phyloP scores from a whole-genome alignment of 2,888 invertebrate genomes.

The Lasioglossum oenotherae region DNA sequence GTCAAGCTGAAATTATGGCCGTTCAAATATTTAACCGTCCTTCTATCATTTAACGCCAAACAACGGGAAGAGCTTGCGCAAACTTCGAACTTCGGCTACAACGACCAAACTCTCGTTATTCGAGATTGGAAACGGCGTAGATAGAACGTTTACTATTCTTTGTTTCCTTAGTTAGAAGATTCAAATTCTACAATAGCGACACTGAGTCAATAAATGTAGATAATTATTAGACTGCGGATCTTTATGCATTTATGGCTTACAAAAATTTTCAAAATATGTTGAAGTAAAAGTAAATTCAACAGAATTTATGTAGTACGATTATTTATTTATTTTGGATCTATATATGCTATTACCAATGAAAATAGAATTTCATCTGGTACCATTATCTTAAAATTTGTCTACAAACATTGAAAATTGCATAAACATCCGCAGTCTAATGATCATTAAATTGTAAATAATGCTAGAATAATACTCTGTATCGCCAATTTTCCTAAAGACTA shows the following conservation, averaged over 20 bases:
- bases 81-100: constrained; percentile 6
- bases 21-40: constrained; percentile 45
- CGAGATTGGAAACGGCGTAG: background rate
- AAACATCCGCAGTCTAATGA: too few species aligned
- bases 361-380: too few species aligned
- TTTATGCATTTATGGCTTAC: too few species aligned
- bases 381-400: too few species aligned
- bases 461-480: background rate
- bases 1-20: constrained; percentile 51
- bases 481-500: background rate
- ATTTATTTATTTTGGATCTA: too few species aligned
- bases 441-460: background rate
- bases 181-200: background rate
- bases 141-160: background rate
- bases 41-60: constrained; percentile 36
- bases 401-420: too few species aligned
- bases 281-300: too few species aligned
- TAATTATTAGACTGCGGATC: background rate
- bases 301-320: too few species aligned
- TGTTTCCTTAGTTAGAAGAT: background rate
- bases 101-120: background rate
- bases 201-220: background rate
- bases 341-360: too few species aligned
- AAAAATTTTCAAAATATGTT: too few species aligned
- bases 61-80: background rate